Conservation (phyloP, 23 tunicate species). For the Corella eumyota region DNA sequence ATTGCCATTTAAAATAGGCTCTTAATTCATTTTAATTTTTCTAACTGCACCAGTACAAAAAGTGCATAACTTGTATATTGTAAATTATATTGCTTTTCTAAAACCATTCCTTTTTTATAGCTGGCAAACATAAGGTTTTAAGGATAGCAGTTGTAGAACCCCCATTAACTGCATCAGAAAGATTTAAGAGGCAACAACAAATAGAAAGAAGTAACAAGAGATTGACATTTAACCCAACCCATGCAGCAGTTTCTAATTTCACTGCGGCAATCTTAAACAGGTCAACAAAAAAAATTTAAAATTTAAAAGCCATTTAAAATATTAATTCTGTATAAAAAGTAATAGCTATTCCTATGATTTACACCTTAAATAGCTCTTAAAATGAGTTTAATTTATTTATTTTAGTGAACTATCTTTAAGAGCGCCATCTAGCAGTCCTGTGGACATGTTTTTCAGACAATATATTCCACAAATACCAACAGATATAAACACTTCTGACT, state of each 20-base stretch:
- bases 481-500: slow-evolving; percentile 5
- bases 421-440: slow-evolving; percentile 95
- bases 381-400: not conserved
- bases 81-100: too few relatives aligned
- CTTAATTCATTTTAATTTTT: too few relatives aligned
- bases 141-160: slow-evolving; percentile 57
- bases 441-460: slow-evolving; percentile 50
- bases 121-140: slow-evolving; percentile 41
- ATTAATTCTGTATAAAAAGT: not conserved
- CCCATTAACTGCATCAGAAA: slow-evolving; percentile 45
- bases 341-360: too few relatives aligned
- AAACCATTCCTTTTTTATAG: too few relatives aligned
- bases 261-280: slow-evolving; percentile 76
- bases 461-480: not conserved
- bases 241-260: slow-evolving; percentile 54
- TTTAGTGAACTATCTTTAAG: slow-evolving; percentile 60
- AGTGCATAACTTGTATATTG: too few relatives aligned
- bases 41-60: too few relatives aligned
- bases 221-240: slow-evolving; percentile 53
- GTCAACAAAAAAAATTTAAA: slow-evolving; percentile 1
- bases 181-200: slow-evolving; percentile 32
- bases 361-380: too few relatives aligned
- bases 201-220: slow-evolving; percentile 21
- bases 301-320: not conserved
- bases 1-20: too few relatives aligned